Evolutionary conservation across 2,888 invertebrate genomes (phyloP).

Genomic region (Petrolisthes manimaculis): DNA sequence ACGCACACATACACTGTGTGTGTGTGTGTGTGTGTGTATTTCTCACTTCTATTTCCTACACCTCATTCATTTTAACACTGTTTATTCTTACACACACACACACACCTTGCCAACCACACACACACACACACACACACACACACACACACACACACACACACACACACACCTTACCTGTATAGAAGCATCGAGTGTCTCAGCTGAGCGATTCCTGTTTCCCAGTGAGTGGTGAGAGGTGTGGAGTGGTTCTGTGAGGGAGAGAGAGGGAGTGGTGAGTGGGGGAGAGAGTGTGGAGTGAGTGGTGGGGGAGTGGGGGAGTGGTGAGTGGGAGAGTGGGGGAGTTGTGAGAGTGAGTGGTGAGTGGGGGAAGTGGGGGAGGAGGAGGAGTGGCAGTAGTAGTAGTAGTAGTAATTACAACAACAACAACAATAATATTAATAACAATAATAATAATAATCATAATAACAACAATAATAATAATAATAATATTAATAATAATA

Average conservation of each 20-base stretch:
- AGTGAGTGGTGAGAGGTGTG: no score
- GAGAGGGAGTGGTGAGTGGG: background rate
- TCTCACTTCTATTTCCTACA: no score
- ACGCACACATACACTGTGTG: no score
- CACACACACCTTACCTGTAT: background rate
- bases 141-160: background rate
- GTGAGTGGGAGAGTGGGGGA: background rate
- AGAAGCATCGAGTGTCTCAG: background rate
- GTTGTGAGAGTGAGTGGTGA: background rate
- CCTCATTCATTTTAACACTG: background rate
- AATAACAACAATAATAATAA: background rate
- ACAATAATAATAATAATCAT: background rate
- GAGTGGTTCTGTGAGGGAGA: background rate
- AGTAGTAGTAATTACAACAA: no score
- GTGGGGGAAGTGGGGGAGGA: background rate
- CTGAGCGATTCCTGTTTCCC: background rate
- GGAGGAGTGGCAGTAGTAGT: no score
- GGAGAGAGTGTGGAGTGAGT: background rate
- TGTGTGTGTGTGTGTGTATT: background rate
- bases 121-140: slow-evolving; percentile 27
- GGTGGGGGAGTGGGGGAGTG: background rate
- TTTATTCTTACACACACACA: slow-evolving; percentile 3
- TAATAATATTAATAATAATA: background rate
- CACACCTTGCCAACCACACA: background rate
- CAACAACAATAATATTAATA: background rate